These are phyloP conservation scores for Chanos chanos DNA, from an alignment of 2,797 vertebrate genomes.

Conservation along the genomic window DNA sequence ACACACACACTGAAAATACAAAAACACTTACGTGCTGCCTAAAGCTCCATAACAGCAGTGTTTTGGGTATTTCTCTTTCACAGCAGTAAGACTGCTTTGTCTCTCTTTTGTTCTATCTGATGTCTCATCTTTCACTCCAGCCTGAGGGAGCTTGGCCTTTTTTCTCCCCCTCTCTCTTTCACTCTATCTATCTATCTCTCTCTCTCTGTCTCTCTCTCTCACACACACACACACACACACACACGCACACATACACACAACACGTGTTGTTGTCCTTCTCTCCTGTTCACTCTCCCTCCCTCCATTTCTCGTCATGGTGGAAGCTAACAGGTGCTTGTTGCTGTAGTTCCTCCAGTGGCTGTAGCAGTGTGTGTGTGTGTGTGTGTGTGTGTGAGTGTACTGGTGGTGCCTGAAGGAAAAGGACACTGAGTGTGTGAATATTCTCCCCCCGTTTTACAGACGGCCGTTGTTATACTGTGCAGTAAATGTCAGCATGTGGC, in stretches of 20 bases:
- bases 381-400: conserved; percentile 40
- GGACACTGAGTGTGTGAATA: conserved; percentile 31
- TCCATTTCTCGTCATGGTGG: conserved; percentile 47
- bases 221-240: not conserved
- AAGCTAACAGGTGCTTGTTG: conserved; percentile 82
- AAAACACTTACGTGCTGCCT: no score
- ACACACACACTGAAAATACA: no score
- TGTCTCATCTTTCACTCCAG: conserved; percentile 6
- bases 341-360: conserved; percentile 69
- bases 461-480: conserved; percentile 91
- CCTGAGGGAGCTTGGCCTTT: conserved; percentile 38
- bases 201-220: conserved; percentile 44
- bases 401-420: not conserved
- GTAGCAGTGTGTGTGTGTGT: conserved; percentile 61
- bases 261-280: conserved; percentile 13
- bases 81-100: conserved; percentile 17
- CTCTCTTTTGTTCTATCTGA: conserved; percentile 16
- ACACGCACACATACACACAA: no score
- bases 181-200: conserved; percentile 25
- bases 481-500: conserved; percentile 87
- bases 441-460: conserved; percentile 70
- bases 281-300: conserved; percentile 46
- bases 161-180: conserved; percentile 44
- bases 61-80: no score
- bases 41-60: no score